Percentiles rank a stretch among this genome's conserved stretches.
phyloP scores from a whole-genome alignment of 2,888 invertebrate species.

The Campoplex nolae region DNA sequence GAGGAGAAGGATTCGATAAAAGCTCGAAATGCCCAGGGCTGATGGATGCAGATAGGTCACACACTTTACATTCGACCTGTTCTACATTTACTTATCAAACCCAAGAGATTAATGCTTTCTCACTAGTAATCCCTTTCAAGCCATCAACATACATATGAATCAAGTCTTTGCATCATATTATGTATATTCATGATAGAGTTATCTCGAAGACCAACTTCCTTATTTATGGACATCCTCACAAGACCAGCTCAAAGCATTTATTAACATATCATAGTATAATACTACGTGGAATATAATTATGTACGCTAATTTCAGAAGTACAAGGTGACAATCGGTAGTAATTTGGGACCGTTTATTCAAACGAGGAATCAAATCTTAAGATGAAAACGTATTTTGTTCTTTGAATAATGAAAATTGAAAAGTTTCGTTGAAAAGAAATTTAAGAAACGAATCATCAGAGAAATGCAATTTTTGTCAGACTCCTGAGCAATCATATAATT shows the following conservation, averaged over 20 bases:
- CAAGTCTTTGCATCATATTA: background rate
- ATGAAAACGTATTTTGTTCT: background rate
- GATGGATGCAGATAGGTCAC: constrained; percentile 61
- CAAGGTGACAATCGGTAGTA: background rate
- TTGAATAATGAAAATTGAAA: background rate
- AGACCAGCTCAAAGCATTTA: background rate
- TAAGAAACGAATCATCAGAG: background rate
- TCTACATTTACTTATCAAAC: constrained; percentile 59
- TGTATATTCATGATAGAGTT: background rate
- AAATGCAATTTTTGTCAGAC: too few relatives aligned
- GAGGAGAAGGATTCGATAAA: constrained; percentile 58
- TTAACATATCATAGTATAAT: background rate
- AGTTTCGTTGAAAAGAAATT: background rate
- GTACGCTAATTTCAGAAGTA: background rate
- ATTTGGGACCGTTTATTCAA: background rate
- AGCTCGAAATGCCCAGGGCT: constrained; percentile 55
- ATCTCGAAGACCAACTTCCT: background rate
- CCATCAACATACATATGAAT: constrained; percentile 23
- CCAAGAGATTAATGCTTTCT: constrained; percentile 39
- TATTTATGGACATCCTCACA: constrained; percentile 1
- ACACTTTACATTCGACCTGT: constrained; percentile 61
- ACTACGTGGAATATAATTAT: background rate
- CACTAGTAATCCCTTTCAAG: constrained; percentile 36
- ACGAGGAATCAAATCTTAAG: background rate
- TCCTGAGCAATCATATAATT: too few relatives aligned